Evolutionary conservation across 2,888 invertebrate genomes (phyloP).

Genomic region (Machimus atricapillus): DNA sequence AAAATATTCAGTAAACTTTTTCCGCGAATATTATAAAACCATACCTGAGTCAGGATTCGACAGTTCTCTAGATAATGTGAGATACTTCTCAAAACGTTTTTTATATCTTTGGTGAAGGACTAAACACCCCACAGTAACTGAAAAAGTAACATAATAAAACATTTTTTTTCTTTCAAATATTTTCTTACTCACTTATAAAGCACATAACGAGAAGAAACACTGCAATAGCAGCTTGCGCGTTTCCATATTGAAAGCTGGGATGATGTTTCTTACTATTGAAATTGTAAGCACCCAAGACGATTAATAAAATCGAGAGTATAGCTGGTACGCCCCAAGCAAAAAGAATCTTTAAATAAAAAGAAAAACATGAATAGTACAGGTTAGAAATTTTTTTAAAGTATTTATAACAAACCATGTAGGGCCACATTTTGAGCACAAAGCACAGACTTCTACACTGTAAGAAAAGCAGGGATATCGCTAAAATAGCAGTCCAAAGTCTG

Average conservation of each 20-base stretch:
- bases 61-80: conserved; percentile 68
- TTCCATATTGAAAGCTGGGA: conserved; percentile 80
- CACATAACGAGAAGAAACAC: conserved; percentile 79
- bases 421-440: conserved; percentile 79
- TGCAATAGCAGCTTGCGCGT: conserved; percentile 78
- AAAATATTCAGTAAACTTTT: background rate
- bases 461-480: conserved; percentile 82
- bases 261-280: conserved; percentile 63
- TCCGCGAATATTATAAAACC: background rate
- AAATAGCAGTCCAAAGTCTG: conserved; percentile 83
- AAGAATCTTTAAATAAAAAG: conserved; percentile 61
- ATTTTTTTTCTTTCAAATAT: background rate
- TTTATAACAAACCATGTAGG: conserved; percentile 66
- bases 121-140: conserved; percentile 81
- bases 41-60: conserved; percentile 62
- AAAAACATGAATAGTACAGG: background rate
- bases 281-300: conserved; percentile 64
- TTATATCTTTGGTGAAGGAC: conserved; percentile 83
- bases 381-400: background rate
- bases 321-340: conserved; percentile 73
- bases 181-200: conserved; percentile 71
- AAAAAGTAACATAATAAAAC: conserved; percentile 50
- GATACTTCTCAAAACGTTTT: conserved; percentile 72
- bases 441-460: conserved; percentile 84
- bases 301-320: conserved; percentile 71